phyloP scores from a whole-genome alignment of 2,888 invertebrate genomes.

The Eupithecia subumbrata region DNA sequence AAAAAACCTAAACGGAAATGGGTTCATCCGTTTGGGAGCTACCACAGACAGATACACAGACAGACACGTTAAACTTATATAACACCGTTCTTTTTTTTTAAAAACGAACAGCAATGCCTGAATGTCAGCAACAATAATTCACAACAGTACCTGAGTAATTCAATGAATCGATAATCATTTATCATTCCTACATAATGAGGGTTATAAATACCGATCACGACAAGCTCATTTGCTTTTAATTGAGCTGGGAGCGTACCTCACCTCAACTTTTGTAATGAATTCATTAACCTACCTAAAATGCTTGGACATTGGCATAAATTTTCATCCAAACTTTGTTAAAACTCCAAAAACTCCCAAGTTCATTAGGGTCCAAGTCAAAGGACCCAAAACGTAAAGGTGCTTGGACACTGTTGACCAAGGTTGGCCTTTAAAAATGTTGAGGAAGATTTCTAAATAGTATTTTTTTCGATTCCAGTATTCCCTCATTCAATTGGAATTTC shows the following conservation, averaged over 20 bases:
- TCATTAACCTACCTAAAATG: constrained; percentile 63
- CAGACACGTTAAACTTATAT: too few relatives aligned
- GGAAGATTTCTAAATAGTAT: not conserved
- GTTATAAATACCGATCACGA: constrained; percentile 64
- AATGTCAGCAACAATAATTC: constrained; percentile 6
- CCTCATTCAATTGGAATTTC: not conserved
- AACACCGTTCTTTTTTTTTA: too few relatives aligned
- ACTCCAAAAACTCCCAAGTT: constrained; percentile 61
- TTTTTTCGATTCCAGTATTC: not conserved
- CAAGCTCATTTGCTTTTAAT: constrained; percentile 60
- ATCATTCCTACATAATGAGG: constrained; percentile 47
- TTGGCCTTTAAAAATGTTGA: not conserved
- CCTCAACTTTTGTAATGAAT: constrained; percentile 69
- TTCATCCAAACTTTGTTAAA: constrained; percentile 64
- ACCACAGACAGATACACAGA: too few relatives aligned
- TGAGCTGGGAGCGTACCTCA: constrained; percentile 53
- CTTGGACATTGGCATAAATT: constrained; percentile 62
- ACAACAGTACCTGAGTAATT: not conserved
- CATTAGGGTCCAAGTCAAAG: constrained; percentile 59
- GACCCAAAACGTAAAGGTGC: constrained; percentile 54
- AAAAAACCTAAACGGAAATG: too few relatives aligned
- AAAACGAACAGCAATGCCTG: constrained; percentile 1
- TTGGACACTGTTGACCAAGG: not conserved
- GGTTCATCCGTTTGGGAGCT: too few relatives aligned
- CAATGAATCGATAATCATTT: constrained; percentile 16